phyloP scores from a whole-genome alignment of 2,113 vertebrate species.

The Ceyx melanurus region DNA sequence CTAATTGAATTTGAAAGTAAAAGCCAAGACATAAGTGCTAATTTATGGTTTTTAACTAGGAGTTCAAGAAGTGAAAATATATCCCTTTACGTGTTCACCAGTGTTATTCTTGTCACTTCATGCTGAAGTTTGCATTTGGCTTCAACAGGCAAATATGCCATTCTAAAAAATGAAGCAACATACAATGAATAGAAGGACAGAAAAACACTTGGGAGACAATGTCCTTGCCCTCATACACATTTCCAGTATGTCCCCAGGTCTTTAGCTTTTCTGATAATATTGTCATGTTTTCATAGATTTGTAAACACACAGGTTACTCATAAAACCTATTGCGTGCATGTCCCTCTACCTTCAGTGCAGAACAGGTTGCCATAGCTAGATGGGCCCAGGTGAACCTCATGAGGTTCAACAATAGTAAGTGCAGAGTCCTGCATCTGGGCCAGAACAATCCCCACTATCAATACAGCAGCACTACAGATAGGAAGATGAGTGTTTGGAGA shows the following conservation, averaged over 20 bases:
- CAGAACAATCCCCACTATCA: too few species aligned
- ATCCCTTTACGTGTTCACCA: neutral
- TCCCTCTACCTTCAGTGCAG: neutral
- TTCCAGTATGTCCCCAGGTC: neutral
- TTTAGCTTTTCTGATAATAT: neutral
- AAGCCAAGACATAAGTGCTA: neutral
- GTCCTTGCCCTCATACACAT: accelerated
- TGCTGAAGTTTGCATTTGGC: neutral
- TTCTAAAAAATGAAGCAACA: neutral
- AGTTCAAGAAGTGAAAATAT: neutral
- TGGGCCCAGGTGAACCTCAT: too few species aligned
- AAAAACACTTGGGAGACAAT: neutral
- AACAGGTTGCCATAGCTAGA: neutral
- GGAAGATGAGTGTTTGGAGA: too few species aligned
- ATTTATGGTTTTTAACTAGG: neutral
- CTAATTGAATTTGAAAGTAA: neutral
- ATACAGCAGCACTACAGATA: too few species aligned
- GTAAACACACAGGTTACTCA: neutral
- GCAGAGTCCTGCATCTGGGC: too few species aligned
- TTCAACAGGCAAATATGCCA: neutral
- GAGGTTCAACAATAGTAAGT: too few species aligned
- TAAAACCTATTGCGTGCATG: accelerated
- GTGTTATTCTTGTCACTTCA: neutral
- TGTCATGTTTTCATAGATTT: neutral
- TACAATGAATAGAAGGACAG: neutral